Percentiles rank a stretch among this genome's conserved stretches.
Evolutionary conservation across 2,113 vertebrate genomes (phyloP).

Genomic region (Cyrtonyx montezumae): DNA sequence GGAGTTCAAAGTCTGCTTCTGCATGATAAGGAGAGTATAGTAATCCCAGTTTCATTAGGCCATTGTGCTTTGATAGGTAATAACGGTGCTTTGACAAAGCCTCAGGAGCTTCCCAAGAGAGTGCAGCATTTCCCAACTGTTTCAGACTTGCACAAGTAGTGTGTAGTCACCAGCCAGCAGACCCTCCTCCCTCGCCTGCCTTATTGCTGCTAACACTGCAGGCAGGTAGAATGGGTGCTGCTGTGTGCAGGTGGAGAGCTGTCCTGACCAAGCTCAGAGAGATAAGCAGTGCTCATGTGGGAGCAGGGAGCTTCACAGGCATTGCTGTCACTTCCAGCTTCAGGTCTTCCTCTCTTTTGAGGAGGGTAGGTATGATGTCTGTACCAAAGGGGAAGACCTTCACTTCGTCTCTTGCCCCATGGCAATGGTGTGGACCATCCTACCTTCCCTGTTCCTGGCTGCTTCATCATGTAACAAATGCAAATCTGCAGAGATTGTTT

Average conservation of each 20-base stretch:
- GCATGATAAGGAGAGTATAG: neutral
- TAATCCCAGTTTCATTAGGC: neutral
- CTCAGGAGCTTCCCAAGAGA: neutral
- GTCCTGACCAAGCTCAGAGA: too few relatives aligned
- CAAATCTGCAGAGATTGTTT: neutral
- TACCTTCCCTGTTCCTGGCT: neutral
- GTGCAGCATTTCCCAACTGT: fast-evolving
- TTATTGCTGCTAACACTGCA: neutral
- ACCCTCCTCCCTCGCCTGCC: neutral
- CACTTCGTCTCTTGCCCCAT: neutral
- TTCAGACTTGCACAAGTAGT: neutral
- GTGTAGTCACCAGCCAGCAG: neutral
- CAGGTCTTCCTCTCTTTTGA: neutral
- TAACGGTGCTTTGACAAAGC: neutral
- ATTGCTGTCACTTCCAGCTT: neutral
- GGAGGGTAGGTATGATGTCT: neutral
- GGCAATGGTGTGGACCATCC: neutral
- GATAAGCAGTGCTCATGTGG: neutral
- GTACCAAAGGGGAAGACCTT: neutral
- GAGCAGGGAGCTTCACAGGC: neutral
- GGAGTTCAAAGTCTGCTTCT: neutral
- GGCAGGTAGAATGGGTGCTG: neutral
- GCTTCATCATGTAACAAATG: neutral
- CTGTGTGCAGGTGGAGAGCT: neutral
- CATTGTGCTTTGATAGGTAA: fast-evolving